phyloP scores from a whole-genome alignment of 2,888 invertebrate genomes.

The Troides oblongomaculatus region DNA sequence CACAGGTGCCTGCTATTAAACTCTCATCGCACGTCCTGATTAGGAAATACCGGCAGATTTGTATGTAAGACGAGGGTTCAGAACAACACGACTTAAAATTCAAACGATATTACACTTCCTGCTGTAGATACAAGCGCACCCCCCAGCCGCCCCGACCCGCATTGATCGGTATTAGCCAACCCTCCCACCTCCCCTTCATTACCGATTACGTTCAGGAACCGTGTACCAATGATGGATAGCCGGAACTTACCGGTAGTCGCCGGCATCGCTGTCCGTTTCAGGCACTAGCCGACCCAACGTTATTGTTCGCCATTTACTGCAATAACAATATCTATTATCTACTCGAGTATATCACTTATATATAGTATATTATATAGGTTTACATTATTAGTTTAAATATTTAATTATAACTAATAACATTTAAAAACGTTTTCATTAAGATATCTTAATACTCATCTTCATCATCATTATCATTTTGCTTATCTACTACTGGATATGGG shows the following conservation, averaged over 20 bases:
- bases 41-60: conserved; percentile 24
- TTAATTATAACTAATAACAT: too few relatives aligned
- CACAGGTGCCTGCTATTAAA: conserved; percentile 16
- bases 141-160: conserved; percentile 34
- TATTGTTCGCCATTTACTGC: conserved; percentile 11
- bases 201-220: conserved; percentile 61
- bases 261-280: conserved; percentile 29
- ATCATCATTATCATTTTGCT: too few relatives aligned
- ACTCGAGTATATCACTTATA: neutral
- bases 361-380: neutral
- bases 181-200: conserved; percentile 34
- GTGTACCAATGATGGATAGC: conserved; percentile 61
- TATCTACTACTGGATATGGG: too few relatives aligned
- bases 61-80: conserved; percentile 27
- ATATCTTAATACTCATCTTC: too few relatives aligned
- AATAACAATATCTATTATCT: neutral
- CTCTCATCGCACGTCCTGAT: conserved; percentile 25
- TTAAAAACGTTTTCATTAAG: too few relatives aligned
- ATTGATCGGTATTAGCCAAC: conserved; percentile 39
- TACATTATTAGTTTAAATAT: too few relatives aligned
- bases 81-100: conserved; percentile 34
- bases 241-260: conserved; percentile 48
- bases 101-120: conserved; percentile 33
- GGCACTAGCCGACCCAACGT: conserved; percentile 11
- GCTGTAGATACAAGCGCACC: conserved; percentile 35